These are phyloP conservation scores for Xenopus laevis DNA, from an alignment of 2,113 vertebrate genomes.

Conservation along the genomic window DNA sequence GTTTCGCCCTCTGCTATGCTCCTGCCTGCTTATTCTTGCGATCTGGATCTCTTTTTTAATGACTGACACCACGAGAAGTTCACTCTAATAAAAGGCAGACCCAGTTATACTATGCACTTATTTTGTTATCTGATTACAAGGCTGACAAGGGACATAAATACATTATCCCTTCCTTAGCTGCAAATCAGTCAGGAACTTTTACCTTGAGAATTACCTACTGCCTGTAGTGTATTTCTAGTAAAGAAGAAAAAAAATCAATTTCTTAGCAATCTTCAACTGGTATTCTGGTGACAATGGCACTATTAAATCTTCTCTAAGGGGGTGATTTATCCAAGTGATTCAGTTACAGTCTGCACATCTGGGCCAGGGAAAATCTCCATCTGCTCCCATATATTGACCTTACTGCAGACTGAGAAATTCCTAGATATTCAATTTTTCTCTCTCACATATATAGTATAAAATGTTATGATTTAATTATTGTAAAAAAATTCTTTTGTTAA, in stretches of 20 bases:
- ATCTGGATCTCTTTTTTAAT: not conserved
- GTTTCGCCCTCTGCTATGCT: not conserved
- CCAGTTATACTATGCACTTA: conserved; percentile 25
- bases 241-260: conserved; percentile 44
- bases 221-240: conserved; percentile 44
- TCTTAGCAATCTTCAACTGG: conserved; percentile 43
- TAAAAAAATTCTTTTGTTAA: no score
- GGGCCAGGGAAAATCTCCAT: conserved; percentile 11
- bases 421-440: conserved; percentile 38
- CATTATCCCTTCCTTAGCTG: conserved; percentile 34
- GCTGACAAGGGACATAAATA: conserved; percentile 46
- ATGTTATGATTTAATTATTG: not conserved
- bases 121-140: conserved; percentile 46
- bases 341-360: conserved; percentile 38
- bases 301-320: conserved; percentile 43
- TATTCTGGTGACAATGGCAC: conserved; percentile 43
- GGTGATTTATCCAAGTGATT: conserved; percentile 46
- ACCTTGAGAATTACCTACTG: conserved; percentile 42
- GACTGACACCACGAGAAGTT: conserved; percentile 23
- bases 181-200: conserved; percentile 42
- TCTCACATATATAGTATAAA: not conserved
- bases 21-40: not conserved
- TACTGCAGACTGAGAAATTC: conserved; percentile 12
- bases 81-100: conserved; percentile 35
- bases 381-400: conserved; percentile 19